Evolutionary conservation across 2,797 vertebrate species (phyloP).

Genomic region (Poeciliopsis infans): DNA sequence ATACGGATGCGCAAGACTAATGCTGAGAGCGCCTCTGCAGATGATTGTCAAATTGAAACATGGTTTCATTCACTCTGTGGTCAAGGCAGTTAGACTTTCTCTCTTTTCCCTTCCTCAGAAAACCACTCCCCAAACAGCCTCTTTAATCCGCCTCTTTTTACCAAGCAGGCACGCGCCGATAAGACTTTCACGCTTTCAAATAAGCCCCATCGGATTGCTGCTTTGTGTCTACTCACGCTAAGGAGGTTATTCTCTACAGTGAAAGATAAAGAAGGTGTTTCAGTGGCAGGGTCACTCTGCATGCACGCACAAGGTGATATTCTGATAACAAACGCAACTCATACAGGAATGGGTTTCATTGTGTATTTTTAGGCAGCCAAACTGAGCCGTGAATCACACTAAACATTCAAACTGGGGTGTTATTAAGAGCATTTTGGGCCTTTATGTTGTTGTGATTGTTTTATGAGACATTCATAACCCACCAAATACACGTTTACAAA

Average conservation of each 20-base stretch:
- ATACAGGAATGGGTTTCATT: not conserved
- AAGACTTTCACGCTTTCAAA: constrained; percentile 2
- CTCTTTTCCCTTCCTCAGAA: not conserved
- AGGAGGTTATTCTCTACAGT: not conserved
- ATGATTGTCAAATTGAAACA: not conserved
- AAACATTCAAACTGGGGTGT: not conserved
- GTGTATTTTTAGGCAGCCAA: constrained; percentile 1
- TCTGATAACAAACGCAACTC: not conserved
- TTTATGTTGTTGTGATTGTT: not conserved
- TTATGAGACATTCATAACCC: not conserved
- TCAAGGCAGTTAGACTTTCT: constrained; percentile 5
- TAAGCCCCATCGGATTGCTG: constrained; percentile 1
- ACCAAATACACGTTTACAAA: not conserved
- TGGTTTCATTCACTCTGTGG: constrained; percentile 3
- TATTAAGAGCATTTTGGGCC: not conserved
- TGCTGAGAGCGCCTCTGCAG: not conserved
- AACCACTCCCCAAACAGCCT: not conserved
- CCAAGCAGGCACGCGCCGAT: not conserved
- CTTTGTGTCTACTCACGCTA: constrained; percentile 19
- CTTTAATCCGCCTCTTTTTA: constrained; percentile 10
- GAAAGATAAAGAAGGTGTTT: constrained; percentile 3
- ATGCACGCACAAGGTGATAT: not conserved
- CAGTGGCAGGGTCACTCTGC: not conserved
- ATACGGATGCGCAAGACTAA: not conserved
- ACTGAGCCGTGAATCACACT: not conserved